Evolutionary conservation across 64 coral and sea anemone species (phyloP).

Genomic region (Dendronephthya gigantea): DNA sequence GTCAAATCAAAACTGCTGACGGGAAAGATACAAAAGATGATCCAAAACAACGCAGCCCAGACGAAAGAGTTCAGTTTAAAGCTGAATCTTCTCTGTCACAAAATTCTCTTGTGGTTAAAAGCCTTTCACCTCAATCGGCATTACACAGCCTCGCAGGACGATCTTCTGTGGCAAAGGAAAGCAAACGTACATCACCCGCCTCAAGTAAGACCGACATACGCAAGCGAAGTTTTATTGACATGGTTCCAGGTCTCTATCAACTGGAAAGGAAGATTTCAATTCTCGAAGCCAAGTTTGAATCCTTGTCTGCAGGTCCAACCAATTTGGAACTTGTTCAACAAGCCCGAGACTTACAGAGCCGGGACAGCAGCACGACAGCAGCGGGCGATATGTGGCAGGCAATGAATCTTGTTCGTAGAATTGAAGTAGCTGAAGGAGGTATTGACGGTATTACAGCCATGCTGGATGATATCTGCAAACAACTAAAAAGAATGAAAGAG

Average conservation of each 20-base stretch:
- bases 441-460: background rate
- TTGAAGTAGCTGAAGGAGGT: background rate
- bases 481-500: background rate
- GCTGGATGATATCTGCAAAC: background rate
- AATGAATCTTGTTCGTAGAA: background rate
- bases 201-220: background rate
- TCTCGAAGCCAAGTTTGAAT: background rate
- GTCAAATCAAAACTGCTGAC: background rate
- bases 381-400: slow-evolving; percentile 14
- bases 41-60: background rate
- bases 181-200: background rate
- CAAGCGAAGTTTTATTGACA: background rate
- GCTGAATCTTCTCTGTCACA: background rate
- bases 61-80: background rate
- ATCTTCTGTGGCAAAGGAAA: background rate
- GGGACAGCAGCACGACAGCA: background rate
- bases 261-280: slow-evolving; percentile 7
- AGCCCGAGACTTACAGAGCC: background rate
- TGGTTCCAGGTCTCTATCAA: background rate
- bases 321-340: background rate
- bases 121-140: background rate
- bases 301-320: background rate
- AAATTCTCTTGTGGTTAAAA: background rate
- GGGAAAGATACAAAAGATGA: background rate
- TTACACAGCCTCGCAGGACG: background rate